Percentiles rank a stretch among this genome's conserved stretches.
phyloP scores from a whole-genome alignment of 2,888 invertebrate species.

The Drosophila pseudotakahashii region DNA sequence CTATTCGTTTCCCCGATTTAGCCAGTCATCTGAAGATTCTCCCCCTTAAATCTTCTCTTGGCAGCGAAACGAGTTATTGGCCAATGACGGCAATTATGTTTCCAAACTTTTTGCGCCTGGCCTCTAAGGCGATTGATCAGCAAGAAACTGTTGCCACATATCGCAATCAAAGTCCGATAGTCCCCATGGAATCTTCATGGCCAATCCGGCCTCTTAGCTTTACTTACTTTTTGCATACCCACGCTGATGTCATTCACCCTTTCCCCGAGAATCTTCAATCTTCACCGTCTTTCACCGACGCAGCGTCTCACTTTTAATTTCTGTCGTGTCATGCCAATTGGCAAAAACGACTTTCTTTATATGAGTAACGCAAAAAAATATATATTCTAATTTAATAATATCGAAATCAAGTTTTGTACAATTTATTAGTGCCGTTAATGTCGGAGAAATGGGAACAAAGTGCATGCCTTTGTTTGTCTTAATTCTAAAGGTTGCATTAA shows the following conservation, averaged over 20 bases:
- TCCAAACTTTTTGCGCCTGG: constrained; percentile 16
- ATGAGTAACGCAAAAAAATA: background rate
- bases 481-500: background rate
- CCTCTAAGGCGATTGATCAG: constrained; percentile 28
- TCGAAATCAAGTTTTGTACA: constrained; percentile 2
- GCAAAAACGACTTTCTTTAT: constrained; percentile 10
- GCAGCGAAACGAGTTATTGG: constrained; percentile 51
- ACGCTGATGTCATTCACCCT: constrained; percentile 23
- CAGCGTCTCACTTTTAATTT: constrained; percentile 22
- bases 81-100: constrained; percentile 60
- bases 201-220: background rate
- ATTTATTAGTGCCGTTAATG: constrained; percentile 6
- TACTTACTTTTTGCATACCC: background rate
- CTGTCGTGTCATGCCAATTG: constrained; percentile 30
- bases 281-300: constrained; percentile 11
- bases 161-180: background rate
- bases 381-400: constrained; percentile 13
- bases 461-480: background rate
- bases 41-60: constrained; percentile 4
- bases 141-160: constrained; percentile 36
- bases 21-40: constrained; percentile 14
- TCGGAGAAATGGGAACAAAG: constrained; percentile 5
- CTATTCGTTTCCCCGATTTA: background rate
- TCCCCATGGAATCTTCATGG: constrained; percentile 7
- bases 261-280: background rate